A percentile compares a stretch with the other conserved stretches of the same genome.
Evolutionary conservation across 2,888 invertebrate genomes (phyloP).

Genomic region (Drosophila lutescens): DNA sequence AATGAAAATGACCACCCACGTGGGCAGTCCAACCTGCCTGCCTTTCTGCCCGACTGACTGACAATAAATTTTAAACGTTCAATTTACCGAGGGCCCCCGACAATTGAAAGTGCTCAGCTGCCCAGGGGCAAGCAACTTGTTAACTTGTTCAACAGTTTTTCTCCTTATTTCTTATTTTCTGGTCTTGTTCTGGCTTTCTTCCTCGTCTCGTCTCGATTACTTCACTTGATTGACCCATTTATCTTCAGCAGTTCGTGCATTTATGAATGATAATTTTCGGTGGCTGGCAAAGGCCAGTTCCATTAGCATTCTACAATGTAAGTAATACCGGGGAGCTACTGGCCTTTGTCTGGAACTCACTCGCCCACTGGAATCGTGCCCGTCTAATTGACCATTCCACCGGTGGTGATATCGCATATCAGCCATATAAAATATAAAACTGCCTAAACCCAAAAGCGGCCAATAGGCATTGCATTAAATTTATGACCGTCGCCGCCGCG

Average conservation of each 20-base stretch:
- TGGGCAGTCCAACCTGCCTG: neutral
- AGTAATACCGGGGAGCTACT: conserved; percentile 24
- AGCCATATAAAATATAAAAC: conserved; percentile 36
- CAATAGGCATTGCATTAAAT: conserved; percentile 60
- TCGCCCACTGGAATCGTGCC: conserved; percentile 41
- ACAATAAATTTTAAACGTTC: conserved; percentile 52
- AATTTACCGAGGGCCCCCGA: conserved; percentile 62
- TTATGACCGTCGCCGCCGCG: conserved; percentile 53
- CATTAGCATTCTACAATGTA: conserved; percentile 45
- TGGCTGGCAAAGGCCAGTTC: conserved; percentile 32
- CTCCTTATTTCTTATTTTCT: neutral
- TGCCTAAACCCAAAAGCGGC: conserved; percentile 36
- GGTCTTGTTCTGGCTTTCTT: conserved; percentile 11
- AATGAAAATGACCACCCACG: conserved; percentile 44
- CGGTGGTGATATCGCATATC: conserved; percentile 37
- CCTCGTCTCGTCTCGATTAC: conserved; percentile 63
- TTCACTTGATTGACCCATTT: conserved; percentile 63
- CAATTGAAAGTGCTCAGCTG: conserved; percentile 72
- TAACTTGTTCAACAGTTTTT: conserved; percentile 58
- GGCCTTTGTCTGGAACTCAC: conserved; percentile 29
- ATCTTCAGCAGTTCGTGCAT: conserved; percentile 22
- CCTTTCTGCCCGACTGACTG: neutral
- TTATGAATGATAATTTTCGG: conserved; percentile 49
- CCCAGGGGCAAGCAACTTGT: conserved; percentile 61
- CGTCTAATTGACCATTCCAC: conserved; percentile 37